Evolutionary conservation across 2,888 invertebrate genomes (phyloP).

Genomic region (Caenorhabditis sp.): DNA sequence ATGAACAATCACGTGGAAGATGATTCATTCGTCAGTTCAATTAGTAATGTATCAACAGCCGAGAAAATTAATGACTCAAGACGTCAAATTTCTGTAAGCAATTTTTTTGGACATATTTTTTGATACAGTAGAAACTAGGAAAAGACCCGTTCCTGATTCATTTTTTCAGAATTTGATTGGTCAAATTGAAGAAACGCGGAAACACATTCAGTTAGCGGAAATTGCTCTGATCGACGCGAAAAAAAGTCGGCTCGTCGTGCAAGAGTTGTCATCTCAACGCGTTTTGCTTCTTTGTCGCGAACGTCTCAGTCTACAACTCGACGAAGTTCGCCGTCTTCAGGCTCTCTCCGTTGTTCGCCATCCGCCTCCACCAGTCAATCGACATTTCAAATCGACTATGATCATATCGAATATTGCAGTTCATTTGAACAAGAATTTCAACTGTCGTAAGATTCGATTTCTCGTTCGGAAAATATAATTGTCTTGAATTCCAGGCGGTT

Average conservation of each 20-base stretch:
- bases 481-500: slow-evolving; percentile 33
- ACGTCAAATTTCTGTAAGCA: slow-evolving; percentile 29
- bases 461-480: too few species aligned
- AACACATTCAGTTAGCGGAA: slow-evolving; percentile 45
- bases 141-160: too few species aligned
- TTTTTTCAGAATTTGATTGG: slow-evolving; percentile 31
- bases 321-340: slow-evolving; percentile 44
- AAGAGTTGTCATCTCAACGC: slow-evolving; percentile 43
- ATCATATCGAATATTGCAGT: slow-evolving; percentile 46
- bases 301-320: slow-evolving; percentile 38
- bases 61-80: slow-evolving; percentile 39
- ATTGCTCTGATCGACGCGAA: slow-evolving; percentile 41
- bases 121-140: too few species aligned
- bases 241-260: slow-evolving; percentile 37
- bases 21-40: slow-evolving; percentile 48
- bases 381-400: slow-evolving; percentile 46
- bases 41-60: slow-evolving; percentile 38
- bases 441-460: slow-evolving; percentile 28
- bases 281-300: slow-evolving; percentile 44
- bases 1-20: slow-evolving; percentile 21
- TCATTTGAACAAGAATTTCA: slow-evolving; percentile 47
- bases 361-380: slow-evolving; percentile 43
- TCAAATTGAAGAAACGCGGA: slow-evolving; percentile 34
- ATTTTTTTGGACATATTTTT: too few species aligned
- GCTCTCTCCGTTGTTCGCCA: slow-evolving; percentile 43